Percentiles rank a stretch among this genome's conserved stretches.
These are phyloP conservation scores for Macaca nemestrina DNA, from an alignment of 2,113 vertebrate species.

Conservation along the genomic window DNA sequence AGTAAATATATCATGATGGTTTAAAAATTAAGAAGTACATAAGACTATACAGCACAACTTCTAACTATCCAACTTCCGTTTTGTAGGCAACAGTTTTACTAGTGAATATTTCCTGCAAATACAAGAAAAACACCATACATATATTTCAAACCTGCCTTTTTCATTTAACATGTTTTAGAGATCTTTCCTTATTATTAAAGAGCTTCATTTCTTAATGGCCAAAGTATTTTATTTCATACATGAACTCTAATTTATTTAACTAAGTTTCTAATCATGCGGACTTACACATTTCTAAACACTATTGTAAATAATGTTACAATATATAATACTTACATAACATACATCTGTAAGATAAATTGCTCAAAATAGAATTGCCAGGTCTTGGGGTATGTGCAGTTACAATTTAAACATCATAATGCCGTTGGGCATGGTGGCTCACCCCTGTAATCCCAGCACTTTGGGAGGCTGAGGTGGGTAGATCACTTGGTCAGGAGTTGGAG, in stretches of 20 bases:
- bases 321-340: background rate
- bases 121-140: background rate
- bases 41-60: background rate
- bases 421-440: too few species aligned
- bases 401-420: background rate
- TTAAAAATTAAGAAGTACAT: constrained; percentile 1
- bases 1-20: background rate
- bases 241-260: constrained; percentile 4
- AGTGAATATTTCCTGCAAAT: background rate
- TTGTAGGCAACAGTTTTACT: background rate
- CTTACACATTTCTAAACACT: background rate
- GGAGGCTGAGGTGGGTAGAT: too few species aligned
- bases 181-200: background rate
- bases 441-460: too few species aligned
- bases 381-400: background rate
- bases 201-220: background rate
- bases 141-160: background rate
- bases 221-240: constrained; percentile 12
- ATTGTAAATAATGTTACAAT: background rate
- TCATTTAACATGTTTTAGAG: constrained; percentile 13
- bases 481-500: too few species aligned
- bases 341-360: background rate
- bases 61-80: background rate
- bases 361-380: background rate
- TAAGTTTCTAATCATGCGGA: background rate